These are phyloP conservation scores for Heliconius nattereri DNA, from an alignment of 1,140 invertebrate genomes.

Conservation along the genomic window DNA sequence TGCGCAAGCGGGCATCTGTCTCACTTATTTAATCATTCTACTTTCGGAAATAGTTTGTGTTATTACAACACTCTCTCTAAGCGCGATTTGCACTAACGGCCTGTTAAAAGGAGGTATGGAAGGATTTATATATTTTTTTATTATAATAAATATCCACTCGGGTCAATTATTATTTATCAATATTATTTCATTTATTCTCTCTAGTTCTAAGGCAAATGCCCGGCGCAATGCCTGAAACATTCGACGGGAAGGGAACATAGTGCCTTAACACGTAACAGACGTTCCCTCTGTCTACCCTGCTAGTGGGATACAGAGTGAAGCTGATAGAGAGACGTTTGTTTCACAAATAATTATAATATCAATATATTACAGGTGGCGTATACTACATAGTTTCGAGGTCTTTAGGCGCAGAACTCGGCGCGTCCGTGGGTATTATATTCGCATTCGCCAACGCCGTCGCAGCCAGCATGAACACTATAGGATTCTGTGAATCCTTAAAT, in stretches of 20 bases:
- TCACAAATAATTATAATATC: conserved; percentile 81
- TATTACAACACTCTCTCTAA: conserved; percentile 97
- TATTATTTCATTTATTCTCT: neutral
- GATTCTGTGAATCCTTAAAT: conserved; percentile 97
- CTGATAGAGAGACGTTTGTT: no score
- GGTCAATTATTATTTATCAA: neutral
- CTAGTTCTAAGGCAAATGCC: no score
- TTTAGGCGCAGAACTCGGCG: conserved; percentile 98
- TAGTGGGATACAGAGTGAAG: no score
- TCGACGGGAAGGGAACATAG: no score
- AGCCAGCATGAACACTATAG: conserved; percentile 98
- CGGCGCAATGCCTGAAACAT: no score
- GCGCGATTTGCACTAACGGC: conserved; percentile 98
- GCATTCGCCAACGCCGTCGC: conserved; percentile 98
- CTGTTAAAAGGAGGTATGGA: conserved; percentile 98
- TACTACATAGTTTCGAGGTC: conserved; percentile 98
- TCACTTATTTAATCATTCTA: conserved; percentile 90
- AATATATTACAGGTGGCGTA: conserved; percentile 94
- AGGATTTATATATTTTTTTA: conserved; percentile 89
- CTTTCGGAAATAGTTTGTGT: conserved; percentile 95
- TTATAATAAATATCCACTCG: neutral
- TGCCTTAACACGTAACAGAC: no score
- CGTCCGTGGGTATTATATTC: conserved; percentile 98
- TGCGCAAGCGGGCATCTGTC: conserved; percentile 88
- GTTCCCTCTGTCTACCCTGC: no score